These are phyloP conservation scores for Opisthocomus hoazin DNA, from an alignment of 2,113 vertebrate genomes.

Conservation along the genomic window DNA sequence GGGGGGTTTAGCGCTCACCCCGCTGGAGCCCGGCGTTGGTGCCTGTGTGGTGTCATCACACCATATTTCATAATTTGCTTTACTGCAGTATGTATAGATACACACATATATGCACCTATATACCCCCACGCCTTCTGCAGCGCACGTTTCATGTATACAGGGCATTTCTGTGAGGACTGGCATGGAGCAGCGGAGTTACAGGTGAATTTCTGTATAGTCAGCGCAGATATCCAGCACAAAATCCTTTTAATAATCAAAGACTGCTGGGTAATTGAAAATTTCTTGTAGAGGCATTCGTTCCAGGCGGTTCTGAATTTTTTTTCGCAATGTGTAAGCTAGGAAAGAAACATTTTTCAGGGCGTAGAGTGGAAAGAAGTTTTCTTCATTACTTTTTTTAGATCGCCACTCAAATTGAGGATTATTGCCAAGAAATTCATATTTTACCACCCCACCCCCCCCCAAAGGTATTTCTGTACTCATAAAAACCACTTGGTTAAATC, in stretches of 20 bases:
- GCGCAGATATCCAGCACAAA: background rate
- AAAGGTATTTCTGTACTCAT: background rate
- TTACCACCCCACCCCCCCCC: background rate
- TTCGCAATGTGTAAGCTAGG: background rate
- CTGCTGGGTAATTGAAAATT: background rate
- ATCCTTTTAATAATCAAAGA: background rate
- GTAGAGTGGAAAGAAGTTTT: background rate
- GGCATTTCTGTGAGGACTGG: background rate
- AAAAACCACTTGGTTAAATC: background rate
- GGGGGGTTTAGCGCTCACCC: background rate
- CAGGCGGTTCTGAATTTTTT: background rate
- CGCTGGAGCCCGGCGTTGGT: background rate
- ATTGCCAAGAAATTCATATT: background rate
- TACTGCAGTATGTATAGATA: background rate
- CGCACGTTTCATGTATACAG: background rate
- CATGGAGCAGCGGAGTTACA: background rate
- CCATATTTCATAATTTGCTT: background rate
- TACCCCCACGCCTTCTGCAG: background rate
- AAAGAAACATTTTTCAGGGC: background rate
- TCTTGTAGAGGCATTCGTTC: rapidly evolving
- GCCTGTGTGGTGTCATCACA: background rate
- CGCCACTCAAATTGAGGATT: background rate
- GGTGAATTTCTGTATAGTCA: background rate
- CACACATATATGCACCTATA: no score
- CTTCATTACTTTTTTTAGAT: background rate